Evolutionary conservation across 2,797 vertebrate species (phyloP), one percentile per base, ranked within the genome.

Genomic region (Spinus olivaceus): DNA sequence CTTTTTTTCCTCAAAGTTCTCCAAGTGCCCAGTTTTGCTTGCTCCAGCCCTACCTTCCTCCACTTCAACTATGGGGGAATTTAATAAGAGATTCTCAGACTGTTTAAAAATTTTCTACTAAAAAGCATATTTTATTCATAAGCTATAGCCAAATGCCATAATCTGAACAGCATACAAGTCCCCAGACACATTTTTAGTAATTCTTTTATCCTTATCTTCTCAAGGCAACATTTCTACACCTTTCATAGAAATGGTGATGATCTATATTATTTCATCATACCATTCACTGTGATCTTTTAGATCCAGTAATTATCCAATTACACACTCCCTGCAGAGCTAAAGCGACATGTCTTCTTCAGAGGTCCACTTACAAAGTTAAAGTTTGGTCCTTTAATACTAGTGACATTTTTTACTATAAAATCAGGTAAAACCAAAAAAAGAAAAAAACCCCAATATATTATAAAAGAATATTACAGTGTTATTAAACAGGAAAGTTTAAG

Each of bases 241-340:
- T 96, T 91, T 79, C 65, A 82, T 5, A 85, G 60, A 94, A 96
- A 92, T 50, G 18, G 93, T 60, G 67, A 96, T 85, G 65, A 89
- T 76, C 92, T 82, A 95, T 70, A 96, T 87, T 91, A 95, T 96
- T 94, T 97, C 92, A 95, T 77, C 44, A 5, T 24, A 91, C 83
- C 47, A 81, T 87, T 92, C 79, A 90, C 57, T 53, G 72, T 91
- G 92, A 72, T 95, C 88, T 88, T 97, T 95, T 32, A 72, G 73
- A 96, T 91, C 60, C 76, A 81, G 77, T 95, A 95, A 88, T 54
- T 92, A 95, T 57, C 57, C 57, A 59, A 20, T 86, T 72, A 72
- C 51, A 69, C 14, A 64, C 56, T 88, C 86, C 72, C 71, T 59
- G n/a, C 21, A 82, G 42, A 95, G 46, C 32, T 51, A 50, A 92